Conservation (phyloP, 2,113 vertebrate species). For the Saguinus imperator region DNA sequence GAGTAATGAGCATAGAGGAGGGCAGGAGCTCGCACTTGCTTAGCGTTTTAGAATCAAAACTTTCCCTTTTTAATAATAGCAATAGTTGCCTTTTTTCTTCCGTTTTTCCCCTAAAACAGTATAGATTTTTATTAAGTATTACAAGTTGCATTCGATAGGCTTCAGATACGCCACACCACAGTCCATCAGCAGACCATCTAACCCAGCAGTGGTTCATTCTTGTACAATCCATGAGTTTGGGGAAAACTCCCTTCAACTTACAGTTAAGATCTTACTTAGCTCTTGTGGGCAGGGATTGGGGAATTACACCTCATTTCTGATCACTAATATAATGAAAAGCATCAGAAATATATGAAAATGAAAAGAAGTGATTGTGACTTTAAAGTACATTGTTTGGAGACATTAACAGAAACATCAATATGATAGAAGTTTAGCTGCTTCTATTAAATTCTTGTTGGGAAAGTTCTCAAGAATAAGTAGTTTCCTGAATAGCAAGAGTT, state of each 20-base stretch:
- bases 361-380: conserved; percentile 92
- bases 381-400: conserved; percentile 92
- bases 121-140: conserved; percentile 99
- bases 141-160: conserved; percentile 98
- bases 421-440: conserved; percentile 92
- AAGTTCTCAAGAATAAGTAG: conserved; percentile 90
- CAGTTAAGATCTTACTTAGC: conserved; percentile 95
- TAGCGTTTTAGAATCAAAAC: neutral
- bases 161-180: conserved; percentile 96
- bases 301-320: conserved; percentile 94
- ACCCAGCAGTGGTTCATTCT: conserved; percentile 96
- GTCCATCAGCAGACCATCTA: conserved; percentile 94
- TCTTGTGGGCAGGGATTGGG: conserved; percentile 91
- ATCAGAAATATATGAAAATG: conserved; percentile 93
- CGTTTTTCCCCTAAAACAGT: conserved; percentile 92
- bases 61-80: neutral
- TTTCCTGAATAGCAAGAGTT: conserved; percentile 82
- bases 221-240: conserved; percentile 94
- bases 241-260: conserved; percentile 95
- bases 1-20: neutral
- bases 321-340: conserved; percentile 98
- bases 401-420: conserved; percentile 95
- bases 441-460: conserved; percentile 92
- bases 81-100: no score
- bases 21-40: neutral